Evolutionary conservation across 1,140 invertebrate genomes (phyloP), one percentile per base, ranked within the genome.

Genomic region (Calephelis nemesis): DNA sequence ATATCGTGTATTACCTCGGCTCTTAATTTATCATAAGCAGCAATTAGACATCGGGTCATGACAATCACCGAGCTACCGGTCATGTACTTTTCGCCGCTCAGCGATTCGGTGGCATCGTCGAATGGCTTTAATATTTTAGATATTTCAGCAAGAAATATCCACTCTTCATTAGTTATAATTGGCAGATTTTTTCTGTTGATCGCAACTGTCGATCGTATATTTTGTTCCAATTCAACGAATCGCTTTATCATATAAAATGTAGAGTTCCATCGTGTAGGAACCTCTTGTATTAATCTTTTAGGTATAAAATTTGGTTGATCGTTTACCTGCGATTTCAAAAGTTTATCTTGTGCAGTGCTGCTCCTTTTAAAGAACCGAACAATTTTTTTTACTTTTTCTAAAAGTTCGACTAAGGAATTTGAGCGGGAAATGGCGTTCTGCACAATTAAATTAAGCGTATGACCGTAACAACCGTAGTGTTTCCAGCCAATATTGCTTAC

Each of bases 21-120:
- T 11, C 10, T 5, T 49, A 10, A 5, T 49, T 49, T 49, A 11
- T 49, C 47, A 12, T 71, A 77, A 0, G 66, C 7, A 64, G 60
- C 42, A 45, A 62, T 71, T 1, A 77, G 54, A 50, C 75, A 74
- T 10, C 65, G 49, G 40, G 71, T 73, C 47, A 77, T 65, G 1
- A 73, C 62, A 19, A 78, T 75, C 6, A 78, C 58, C 1, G 68
- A 71, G 62, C 73, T 73, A 9, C 63, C 76, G 0, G 74, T 72
- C n/a, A 74, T 74, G 60, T 79, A 81, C 45, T 76, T 77, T 72
- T 83, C 73, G 4, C 72, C 79, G 68, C 78, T 82, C 67, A 83
- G 74, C 6, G 68, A 67, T 13, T 67, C 49, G 0, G 78, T 79
- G 2, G 68, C 69, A 54, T 76, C 73, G 8, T 76, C 71, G 60